Base-by-base conservation (phyloP, 2,113 vertebrate species). In the Takifugu flavidus region DNA sequence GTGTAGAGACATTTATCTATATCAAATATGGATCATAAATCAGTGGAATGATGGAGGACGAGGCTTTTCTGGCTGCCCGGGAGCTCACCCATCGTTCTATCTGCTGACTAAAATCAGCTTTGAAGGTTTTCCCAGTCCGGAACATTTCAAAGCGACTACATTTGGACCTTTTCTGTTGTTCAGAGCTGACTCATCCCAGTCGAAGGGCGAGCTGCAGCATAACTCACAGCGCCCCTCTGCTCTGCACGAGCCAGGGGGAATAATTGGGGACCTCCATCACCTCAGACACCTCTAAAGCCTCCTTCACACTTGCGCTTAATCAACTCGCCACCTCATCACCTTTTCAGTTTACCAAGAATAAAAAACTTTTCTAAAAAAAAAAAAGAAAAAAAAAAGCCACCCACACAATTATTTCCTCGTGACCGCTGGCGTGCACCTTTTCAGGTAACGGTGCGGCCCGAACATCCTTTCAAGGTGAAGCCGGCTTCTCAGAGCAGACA, bases 231-330 rank as follows among this genome's bases (percentile, higher is more conserved):
- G 57, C 65, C 56, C 34, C 14, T 69, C 62, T 47, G 49, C 65
- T 74, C 51, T 43, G 27, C 39, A 53, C 20, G 20, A 67, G 65
- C 49, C 53, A 28, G 59, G 45, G 69, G 11, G 80, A 72, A 70
- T 75, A 77, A 83, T 72, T 72, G 67, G 66, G 53, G 59, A 71
- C 63, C 61, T 74, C 65, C 67, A 72, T 70, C 67, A 66, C 70
- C 70, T 31, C 3, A 14, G 34, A 10, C 34, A 39, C 11, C 34
- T 39, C 34, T 11, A 39, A 3, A 25, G 26, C 15, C 26, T 6
- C 31, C 8, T 1, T 10, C 45, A 39, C 59, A 62, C 50, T 53
- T 67, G 13, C 39, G 74, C 53, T 65, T 57, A 73, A 72, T 77
- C 60, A 67, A 27, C 25, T 34, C 3, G 5, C 27, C 61, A 72